A percentile compares a stretch with the other conserved stretches of the same genome.
Conservation (phyloP, 2,888 invertebrate species). For the Hirtodrosophila cameraria region DNA sequence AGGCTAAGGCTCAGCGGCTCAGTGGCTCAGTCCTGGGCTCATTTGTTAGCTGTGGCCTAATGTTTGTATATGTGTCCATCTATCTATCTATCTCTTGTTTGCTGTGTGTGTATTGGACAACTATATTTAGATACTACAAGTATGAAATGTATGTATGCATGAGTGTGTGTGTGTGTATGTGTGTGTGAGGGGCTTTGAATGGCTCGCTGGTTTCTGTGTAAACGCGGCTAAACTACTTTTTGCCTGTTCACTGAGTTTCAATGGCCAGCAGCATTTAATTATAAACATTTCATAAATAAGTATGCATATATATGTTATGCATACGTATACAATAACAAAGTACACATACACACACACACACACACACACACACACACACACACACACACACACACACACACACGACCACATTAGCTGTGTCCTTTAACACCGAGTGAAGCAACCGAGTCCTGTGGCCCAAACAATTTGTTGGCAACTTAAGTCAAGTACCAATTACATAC, state of each 20-base stretch:
- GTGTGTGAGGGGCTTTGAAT: constrained; percentile 19
- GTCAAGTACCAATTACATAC: constrained; percentile 44
- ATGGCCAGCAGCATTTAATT: constrained; percentile 64
- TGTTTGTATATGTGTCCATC: constrained; percentile 15
- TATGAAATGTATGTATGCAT: background rate
- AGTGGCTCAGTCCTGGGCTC: constrained; percentile 30
- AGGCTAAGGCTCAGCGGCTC: constrained; percentile 2
- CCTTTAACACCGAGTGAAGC: constrained; percentile 40
- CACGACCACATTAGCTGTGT: constrained; percentile 17
- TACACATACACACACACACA: background rate
- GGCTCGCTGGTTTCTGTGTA: constrained; percentile 38
- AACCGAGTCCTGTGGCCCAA: background rate
- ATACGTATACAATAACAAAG: background rate
- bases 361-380: background rate
- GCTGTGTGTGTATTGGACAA: constrained; percentile 33
- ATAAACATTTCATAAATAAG: constrained; percentile 55
- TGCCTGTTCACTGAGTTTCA: constrained; percentile 71
- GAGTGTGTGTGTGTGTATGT: background rate
- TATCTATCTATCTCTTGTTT: constrained; percentile 6
- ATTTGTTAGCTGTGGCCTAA: constrained; percentile 51
- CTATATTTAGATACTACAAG: constrained; percentile 63
- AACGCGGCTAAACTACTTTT: constrained; percentile 68
- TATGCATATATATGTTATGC: no score
- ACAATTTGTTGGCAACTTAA: constrained; percentile 26
- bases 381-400: background rate